phyloP scores from a whole-genome alignment of 2,888 invertebrate species.

The Nemoura dubitans region DNA sequence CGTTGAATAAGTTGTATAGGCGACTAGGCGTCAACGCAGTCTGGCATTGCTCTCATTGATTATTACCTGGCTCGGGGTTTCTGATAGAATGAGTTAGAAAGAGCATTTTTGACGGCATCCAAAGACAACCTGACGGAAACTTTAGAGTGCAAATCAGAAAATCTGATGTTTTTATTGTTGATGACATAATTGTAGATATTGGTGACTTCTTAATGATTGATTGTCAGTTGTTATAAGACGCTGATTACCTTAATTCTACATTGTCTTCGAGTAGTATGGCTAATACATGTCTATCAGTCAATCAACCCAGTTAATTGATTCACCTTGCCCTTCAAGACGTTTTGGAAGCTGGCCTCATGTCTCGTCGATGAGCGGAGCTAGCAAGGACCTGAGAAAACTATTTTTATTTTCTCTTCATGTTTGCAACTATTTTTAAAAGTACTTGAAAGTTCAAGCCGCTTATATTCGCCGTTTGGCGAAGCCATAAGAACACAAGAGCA shows the following conservation, averaged over 20 bases:
- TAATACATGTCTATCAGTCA: neutral
- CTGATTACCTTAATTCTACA: neutral
- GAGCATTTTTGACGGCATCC: no score
- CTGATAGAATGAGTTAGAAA: neutral
- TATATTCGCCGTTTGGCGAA: neutral
- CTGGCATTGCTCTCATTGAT: neutral
- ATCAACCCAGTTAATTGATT: neutral
- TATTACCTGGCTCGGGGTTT: neutral
- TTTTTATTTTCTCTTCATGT: neutral
- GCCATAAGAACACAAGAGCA: neutral
- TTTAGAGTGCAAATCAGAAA: no score
- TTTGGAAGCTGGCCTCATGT: no score
- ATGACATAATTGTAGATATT: neutral
- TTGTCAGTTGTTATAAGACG: neutral
- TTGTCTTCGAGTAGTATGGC: neutral
- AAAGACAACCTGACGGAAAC: no score
- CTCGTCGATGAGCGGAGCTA: neutral
- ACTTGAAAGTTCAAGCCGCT: neutral
- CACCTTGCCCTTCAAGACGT: neutral
- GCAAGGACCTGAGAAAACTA: neutral
- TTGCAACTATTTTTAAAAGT: neutral
- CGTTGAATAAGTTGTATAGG: neutral
- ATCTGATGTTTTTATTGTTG: no score
- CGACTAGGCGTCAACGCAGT: neutral
- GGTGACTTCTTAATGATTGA: neutral